Evolutionary conservation across 2,888 invertebrate genomes (phyloP), one percentile per base, ranked within the genome.

Genomic region (Phalangium opilio): DNA sequence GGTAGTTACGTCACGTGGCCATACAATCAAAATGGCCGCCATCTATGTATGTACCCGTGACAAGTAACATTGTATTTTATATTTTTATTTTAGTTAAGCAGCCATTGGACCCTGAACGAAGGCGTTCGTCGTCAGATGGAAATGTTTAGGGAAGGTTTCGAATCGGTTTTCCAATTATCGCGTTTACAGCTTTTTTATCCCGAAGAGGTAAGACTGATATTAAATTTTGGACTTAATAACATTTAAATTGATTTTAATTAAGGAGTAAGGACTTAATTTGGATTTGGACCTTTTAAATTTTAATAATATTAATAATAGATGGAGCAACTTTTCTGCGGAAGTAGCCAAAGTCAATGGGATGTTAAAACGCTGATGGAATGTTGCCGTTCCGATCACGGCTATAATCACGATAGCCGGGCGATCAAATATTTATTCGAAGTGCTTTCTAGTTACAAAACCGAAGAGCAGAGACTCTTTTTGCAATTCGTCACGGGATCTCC

Each of bases 401-500:
- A 87, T 72, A 87, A 83, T 40, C 82, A 83, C 45, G 93, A 96
- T 65, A 93, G 93, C 44, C 79, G 81, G 60, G 89, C 95, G 58
- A 91, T 98, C 63, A 79, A 83, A 63, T 89, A 81, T 73, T 77
- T 99, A 50, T 83, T 91, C 65, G 86, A 95, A 68, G 83, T 95
- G 55, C 76, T 96, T 60, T 78, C 83, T 49, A 80, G 82, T 19
- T 96, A 93, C 67, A 77, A 75, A 61, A 75, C 79, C 55, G 83
- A 86, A 56, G 86, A 98, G 66, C 93, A 93, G 67, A 77, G 98
- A 50, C 78, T 83, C 60, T 99, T 98, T 72, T 74, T 98, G 59
- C 96, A 96, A 72, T 98, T 98, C 70, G 84, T 96, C 50, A 99
- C 98, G 41, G 98, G 98, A 56, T 95, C 93, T 61, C 98, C 98